A percentile compares a stretch with the other conserved stretches of the same genome.
Conservation (phyloP, 1,140 invertebrate genomes). For the Drosophila burlai region DNA sequence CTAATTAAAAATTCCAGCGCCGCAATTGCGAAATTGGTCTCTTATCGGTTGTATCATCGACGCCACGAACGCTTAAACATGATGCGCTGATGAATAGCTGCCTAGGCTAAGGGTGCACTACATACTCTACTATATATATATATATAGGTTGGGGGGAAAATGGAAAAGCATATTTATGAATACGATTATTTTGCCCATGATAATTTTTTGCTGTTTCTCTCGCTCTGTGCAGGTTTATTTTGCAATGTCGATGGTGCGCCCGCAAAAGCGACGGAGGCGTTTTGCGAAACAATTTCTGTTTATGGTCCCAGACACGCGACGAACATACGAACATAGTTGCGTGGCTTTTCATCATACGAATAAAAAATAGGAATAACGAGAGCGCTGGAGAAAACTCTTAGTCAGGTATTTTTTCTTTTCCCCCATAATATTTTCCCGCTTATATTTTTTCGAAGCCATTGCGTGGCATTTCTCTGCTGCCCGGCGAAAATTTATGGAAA, state of each 20-base stretch:
- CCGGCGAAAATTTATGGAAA: slow-evolving; percentile 18
- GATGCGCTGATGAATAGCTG: slow-evolving; percentile 84
- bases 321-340: slow-evolving; percentile 40
- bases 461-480: slow-evolving; percentile 15
- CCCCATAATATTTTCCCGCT: neutral
- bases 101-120: slow-evolving; percentile 43
- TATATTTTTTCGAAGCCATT: slow-evolving; percentile 8
- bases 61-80: slow-evolving; percentile 76
- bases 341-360: slow-evolving; percentile 51
- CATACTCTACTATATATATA: neutral
- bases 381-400: slow-evolving; percentile 43
- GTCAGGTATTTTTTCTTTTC: slow-evolving; percentile 24
- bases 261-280: slow-evolving; percentile 75
- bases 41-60: slow-evolving; percentile 84
- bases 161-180: slow-evolving; percentile 75
- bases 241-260: slow-evolving; percentile 62
- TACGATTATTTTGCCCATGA: slow-evolving; percentile 77
- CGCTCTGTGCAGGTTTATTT: slow-evolving; percentile 53
- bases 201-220: slow-evolving; percentile 62
- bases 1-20: slow-evolving; percentile 83
- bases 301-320: slow-evolving; percentile 77
- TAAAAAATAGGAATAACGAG: slow-evolving; percentile 43
- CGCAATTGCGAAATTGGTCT: slow-evolving; percentile 83
- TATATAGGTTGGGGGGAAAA: slow-evolving; percentile 25
- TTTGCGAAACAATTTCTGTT: slow-evolving; percentile 80